Evolutionary conservation across 53 echinoderm and acorn worm species (phyloP).

Genomic region (Echinarachnius parma): DNA sequence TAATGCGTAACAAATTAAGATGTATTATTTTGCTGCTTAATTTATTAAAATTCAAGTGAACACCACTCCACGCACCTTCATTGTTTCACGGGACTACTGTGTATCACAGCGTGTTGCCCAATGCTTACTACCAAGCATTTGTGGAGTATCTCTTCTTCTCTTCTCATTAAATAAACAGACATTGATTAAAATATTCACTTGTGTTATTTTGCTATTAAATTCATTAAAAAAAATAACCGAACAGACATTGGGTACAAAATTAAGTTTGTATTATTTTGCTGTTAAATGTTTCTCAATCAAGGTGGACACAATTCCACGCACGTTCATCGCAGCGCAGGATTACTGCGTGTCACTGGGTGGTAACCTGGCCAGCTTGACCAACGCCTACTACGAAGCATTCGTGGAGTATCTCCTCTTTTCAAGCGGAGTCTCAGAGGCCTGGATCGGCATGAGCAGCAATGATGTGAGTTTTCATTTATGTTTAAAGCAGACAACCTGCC

Average conservation of each 20-base stretch:
- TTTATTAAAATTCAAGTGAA: slow-evolving; percentile 61
- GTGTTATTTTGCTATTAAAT: too few relatives aligned
- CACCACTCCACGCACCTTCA: slow-evolving; percentile 40
- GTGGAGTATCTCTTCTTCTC: slow-evolving; percentile 69
- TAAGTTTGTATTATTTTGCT: slow-evolving; percentile 46
- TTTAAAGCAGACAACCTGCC: too few relatives aligned
- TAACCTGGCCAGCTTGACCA: slow-evolving; percentile 67
- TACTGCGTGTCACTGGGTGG: slow-evolving; percentile 58
- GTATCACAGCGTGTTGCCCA: slow-evolving; percentile 54
- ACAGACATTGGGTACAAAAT: too few relatives aligned
- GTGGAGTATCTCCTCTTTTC: slow-evolving; percentile 69
- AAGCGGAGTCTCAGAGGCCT: slow-evolving; percentile 48
- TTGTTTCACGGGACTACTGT: slow-evolving; percentile 52
- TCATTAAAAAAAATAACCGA: too few relatives aligned
- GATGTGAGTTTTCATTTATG: too few relatives aligned
- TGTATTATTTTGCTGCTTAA: slow-evolving; percentile 46
- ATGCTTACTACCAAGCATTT: slow-evolving; percentile 73
- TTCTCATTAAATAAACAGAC: too few relatives aligned
- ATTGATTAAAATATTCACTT: too few relatives aligned
- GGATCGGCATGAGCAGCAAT: slow-evolving; percentile 91
- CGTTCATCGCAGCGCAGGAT: slow-evolving; percentile 47
- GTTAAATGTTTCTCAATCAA: too few relatives aligned
- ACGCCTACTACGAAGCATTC: slow-evolving; percentile 75
- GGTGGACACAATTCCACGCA: slow-evolving; percentile 40
- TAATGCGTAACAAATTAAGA: too few relatives aligned